Conservation (phyloP, 2,888 invertebrate genomes). For the Folsomia candida region DNA sequence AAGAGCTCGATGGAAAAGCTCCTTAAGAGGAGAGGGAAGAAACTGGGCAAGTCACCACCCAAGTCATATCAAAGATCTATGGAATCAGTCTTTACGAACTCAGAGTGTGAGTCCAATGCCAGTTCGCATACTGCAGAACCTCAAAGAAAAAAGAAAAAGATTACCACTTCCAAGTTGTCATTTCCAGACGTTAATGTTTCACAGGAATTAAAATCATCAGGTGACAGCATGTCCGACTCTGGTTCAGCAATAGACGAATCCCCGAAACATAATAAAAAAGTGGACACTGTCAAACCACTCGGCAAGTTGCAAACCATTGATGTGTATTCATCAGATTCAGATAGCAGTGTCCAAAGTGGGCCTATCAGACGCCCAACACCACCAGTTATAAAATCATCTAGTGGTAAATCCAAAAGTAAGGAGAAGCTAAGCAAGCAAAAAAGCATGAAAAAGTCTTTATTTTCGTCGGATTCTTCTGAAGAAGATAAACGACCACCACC, state of each 20-base stretch:
- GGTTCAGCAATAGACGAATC: conserved; percentile 22
- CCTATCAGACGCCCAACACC: conserved; percentile 1
- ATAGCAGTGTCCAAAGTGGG: conserved; percentile 39
- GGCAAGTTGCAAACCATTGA: conserved; percentile 35
- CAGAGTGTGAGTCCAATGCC: conserved; percentile 45
- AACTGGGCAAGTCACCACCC: conserved; percentile 36
- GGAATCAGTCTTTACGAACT: conserved; percentile 42
- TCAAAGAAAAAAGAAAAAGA: conserved; percentile 44
- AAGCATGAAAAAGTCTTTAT: conserved; percentile 41
- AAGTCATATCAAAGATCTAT: conserved; percentile 31
- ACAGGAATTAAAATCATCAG: conserved; percentile 41
- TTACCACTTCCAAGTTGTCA: conserved; percentile 21
- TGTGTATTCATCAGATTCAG: conserved; percentile 44
- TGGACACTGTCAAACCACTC: neutral
- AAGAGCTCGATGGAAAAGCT: conserved; percentile 14
- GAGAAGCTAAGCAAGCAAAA: conserved; percentile 42
- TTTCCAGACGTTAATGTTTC: conserved; percentile 22
- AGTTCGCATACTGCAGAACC: conserved; percentile 37
- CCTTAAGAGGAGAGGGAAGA: conserved; percentile 51
- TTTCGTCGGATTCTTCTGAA: conserved; percentile 45
- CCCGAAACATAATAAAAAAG: neutral
- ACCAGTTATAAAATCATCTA: neutral
- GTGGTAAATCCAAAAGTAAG: conserved; percentile 32
- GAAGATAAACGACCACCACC: conserved; percentile 22
- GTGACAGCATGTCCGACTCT: conserved; percentile 40